phyloP scores from a whole-genome alignment of 2,888 invertebrate species.

The Dioctria linearis region DNA sequence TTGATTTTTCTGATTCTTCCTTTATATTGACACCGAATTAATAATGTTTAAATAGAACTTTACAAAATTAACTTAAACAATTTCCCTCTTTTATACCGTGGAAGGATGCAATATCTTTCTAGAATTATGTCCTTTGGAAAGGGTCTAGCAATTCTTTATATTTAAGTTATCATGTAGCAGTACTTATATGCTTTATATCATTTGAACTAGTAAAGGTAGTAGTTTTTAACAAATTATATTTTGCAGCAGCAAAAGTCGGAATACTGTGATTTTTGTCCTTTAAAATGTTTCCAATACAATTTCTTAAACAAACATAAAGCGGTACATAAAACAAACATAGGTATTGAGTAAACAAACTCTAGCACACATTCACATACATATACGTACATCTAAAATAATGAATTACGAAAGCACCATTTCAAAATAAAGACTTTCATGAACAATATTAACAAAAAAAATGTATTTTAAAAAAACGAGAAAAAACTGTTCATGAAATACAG shows the following conservation, averaged over 20 bases:
- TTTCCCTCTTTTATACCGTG: too few relatives aligned
- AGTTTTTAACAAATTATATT: background rate
- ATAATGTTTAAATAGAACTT: too few relatives aligned
- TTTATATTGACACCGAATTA: too few relatives aligned
- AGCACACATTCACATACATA: background rate
- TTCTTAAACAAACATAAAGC: constrained; percentile 1
- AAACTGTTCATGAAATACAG: background rate
- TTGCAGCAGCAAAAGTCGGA: constrained; percentile 20
- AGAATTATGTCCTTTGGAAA: too few relatives aligned
- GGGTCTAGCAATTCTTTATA: too few relatives aligned
- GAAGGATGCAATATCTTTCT: too few relatives aligned
- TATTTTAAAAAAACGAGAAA: background rate
- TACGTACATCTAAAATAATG: background rate
- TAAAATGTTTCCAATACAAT: background rate
- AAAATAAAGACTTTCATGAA: constrained; percentile 22
- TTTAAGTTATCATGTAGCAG: too few relatives aligned
- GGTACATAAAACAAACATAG: background rate
- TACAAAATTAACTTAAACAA: too few relatives aligned
- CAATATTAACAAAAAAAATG: background rate
- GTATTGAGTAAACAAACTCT: background rate
- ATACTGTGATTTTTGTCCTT: constrained; percentile 23
- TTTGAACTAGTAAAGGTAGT: too few relatives aligned
- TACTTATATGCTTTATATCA: too few relatives aligned
- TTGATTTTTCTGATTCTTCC: too few relatives aligned
- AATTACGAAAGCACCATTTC: constrained; percentile 17